Conservation (phyloP, 2,113 vertebrate genomes). For the Plestiodon gilberti region DNA sequence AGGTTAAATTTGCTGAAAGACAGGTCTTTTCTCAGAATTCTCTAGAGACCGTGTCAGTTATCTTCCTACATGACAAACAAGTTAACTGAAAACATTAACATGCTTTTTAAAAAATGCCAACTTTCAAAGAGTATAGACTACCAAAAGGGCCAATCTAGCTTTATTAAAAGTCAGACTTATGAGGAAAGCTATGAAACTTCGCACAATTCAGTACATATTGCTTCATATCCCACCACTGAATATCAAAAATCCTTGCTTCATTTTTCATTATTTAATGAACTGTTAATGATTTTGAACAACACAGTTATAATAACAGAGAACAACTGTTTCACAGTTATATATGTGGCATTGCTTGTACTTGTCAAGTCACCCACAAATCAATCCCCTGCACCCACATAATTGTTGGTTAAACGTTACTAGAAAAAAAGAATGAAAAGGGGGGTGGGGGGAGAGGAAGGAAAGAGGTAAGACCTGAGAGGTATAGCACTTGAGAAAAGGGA, state of each 20-base stretch:
- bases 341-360: background rate
- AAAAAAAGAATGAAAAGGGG: too few relatives aligned
- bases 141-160: background rate
- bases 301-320: too few relatives aligned
- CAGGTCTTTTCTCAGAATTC: conserved; percentile 8
- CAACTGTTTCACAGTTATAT: background rate
- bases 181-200: background rate
- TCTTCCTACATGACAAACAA: conserved; percentile 1
- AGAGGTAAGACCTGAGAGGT: background rate
- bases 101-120: background rate
- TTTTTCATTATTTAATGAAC: background rate
- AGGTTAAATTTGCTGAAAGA: conserved; percentile 14
- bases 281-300: background rate
- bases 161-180: background rate
- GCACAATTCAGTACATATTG: background rate
- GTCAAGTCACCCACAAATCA: background rate
- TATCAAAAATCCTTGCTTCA: background rate
- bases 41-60: background rate
- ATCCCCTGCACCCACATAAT: background rate
- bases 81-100: background rate
- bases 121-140: background rate
- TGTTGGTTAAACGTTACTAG: background rate
- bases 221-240: background rate
- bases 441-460: background rate
- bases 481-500: background rate